phyloP scores from a whole-genome alignment of 2,888 invertebrate species.

The Eupithecia tripunctaria region DNA sequence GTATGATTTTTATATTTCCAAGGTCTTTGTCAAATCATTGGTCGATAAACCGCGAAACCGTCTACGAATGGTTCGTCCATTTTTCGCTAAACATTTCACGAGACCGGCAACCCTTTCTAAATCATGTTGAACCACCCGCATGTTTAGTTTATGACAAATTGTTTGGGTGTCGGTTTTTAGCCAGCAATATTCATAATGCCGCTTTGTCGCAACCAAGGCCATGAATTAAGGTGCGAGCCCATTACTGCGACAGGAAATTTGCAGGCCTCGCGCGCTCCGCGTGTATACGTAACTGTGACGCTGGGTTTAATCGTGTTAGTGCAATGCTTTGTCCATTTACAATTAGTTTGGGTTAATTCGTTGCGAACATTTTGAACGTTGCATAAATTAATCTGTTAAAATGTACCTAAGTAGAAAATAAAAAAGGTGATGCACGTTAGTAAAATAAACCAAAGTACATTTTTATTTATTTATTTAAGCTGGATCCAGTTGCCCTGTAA shows the following conservation, averaged over 20 bases:
- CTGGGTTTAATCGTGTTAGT: constrained; percentile 42
- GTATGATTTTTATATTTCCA: neutral
- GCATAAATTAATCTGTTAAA: neutral
- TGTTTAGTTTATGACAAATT: constrained; percentile 24
- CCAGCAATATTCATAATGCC: constrained; percentile 63
- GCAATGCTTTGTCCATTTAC: constrained; percentile 44
- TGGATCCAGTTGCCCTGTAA: no score
- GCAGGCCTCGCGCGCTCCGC: constrained; percentile 48
- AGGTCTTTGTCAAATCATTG: neutral
- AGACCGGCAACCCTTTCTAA: neutral
- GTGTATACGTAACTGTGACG: constrained; percentile 19
- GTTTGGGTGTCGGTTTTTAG: constrained; percentile 51
- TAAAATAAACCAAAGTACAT: neutral
- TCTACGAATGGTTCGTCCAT: neutral
- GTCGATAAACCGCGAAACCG: neutral
- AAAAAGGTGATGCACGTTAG: neutral
- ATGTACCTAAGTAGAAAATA: neutral
- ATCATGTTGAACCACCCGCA: constrained; percentile 6
- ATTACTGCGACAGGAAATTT: constrained; percentile 75
- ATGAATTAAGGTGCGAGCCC: constrained; percentile 69
- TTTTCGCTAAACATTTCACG: neutral
- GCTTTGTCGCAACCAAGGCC: constrained; percentile 61
- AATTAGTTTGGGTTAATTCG: constrained; percentile 41
- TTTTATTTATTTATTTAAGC: no score
- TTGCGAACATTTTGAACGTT: neutral